Evolutionary conservation across 2,888 invertebrate species (phyloP), one percentile per base, ranked within the genome.

Genomic region (Craniophora ligustri): DNA sequence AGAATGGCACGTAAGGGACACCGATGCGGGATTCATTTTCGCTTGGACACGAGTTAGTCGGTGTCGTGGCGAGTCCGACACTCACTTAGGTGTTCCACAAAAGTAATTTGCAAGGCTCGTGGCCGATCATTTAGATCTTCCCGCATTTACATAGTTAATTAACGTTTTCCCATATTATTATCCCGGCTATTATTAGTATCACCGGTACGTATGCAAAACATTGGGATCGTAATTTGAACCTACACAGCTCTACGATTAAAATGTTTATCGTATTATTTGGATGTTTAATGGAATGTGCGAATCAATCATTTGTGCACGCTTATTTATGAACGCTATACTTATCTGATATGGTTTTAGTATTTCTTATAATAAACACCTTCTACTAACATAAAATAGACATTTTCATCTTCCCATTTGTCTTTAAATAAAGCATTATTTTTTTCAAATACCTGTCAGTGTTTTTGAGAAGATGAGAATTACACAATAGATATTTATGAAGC

Each of bases 91-190:
- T 82, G 84, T 82, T 87, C 75, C 82, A 81, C 79, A 79, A 84
- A 87, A 87, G 87, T 88, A 86, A 87, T 87, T 87, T 87, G 81
- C 80, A 79, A 80, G 76, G 71, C 72, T 84, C 78, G 82, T 82
- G 81, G 78, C 78, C 81, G 81, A 86, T 85, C 85, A 81, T 83
- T 88, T 86, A 82, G 84, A 84, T 86, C 81, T 82, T 75, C 48
- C 59, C 68, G 66, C 77, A 86, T 86, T 87, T 86, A 82, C 87
- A 88, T 88, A 84, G 78, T 80, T 83, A 83, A 87, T 84, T 86
- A 88, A 82, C 80, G 73, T 85, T 85, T 78, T 74, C 73, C 76
- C 69, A 79, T 79, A 78, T 77, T 73, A 83, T 85, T 79, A 80
- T 73, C 71, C 72, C 55, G 40, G 21, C 56, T 56, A 62, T 68